phyloP scores from a whole-genome alignment of 2,113 vertebrate genomes.

The Petrocephalus zakoni region DNA sequence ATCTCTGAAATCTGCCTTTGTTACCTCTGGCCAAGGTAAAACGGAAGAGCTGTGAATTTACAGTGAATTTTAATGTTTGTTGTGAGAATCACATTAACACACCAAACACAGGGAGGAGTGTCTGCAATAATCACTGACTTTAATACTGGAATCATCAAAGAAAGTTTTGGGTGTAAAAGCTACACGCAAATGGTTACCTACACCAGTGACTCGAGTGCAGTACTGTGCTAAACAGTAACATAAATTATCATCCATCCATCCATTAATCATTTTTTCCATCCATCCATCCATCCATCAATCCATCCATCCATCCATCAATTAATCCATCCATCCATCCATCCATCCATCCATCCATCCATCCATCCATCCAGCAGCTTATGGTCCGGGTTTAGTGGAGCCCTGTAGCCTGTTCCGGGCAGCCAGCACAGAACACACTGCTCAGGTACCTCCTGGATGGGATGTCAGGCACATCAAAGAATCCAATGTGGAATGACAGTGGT shows the following conservation, averaged over 20 bases:
- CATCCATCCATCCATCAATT: not conserved
- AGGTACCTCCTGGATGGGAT: not conserved
- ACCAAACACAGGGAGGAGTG: too few species aligned
- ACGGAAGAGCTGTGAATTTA: not conserved
- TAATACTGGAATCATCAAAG: not conserved
- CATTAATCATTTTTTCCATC: too few species aligned
- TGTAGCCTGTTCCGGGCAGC: not conserved
- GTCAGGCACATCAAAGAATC: not conserved
- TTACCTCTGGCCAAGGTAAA: not conserved
- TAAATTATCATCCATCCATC: not conserved
- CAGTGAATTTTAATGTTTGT: not conserved
- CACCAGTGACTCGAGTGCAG: not conserved
- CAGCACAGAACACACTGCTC: not conserved
- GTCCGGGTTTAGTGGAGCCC: not conserved
- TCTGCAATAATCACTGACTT: not conserved
- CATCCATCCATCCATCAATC: not conserved
- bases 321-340: not conserved
- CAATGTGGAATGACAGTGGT: not conserved
- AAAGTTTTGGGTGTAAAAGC: not conserved
- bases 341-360: not conserved
- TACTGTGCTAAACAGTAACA: not conserved
- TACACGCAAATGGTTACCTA: not conserved
- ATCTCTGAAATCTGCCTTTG: not conserved
- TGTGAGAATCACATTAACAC: not conserved
- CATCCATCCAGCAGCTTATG: not conserved